Conservation (phyloP, 2,113 vertebrate genomes). For the Abramis brama region DNA sequence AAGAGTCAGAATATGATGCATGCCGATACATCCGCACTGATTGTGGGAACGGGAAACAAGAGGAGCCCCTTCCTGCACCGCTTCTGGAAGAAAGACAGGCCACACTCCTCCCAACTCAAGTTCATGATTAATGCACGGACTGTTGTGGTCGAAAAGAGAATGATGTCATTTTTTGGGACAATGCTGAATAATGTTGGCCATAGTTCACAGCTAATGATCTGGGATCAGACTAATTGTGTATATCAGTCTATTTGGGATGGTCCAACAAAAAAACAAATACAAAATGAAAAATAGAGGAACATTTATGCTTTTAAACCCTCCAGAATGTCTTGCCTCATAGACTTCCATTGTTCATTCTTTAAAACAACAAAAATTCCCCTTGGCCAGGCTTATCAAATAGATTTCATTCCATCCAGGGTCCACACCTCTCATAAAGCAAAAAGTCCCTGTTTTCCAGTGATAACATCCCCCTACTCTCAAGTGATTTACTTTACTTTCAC, state of each 20-base stretch:
- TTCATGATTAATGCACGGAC: background rate
- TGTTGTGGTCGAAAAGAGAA: slow-evolving; percentile 38
- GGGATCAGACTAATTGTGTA: background rate
- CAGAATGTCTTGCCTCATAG: background rate
- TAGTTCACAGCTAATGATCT: slow-evolving; percentile 4
- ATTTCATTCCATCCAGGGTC: background rate
- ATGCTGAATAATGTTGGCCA: slow-evolving; percentile 19
- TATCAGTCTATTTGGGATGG: background rate
- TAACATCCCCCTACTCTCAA: background rate
- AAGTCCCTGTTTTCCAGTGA: background rate
- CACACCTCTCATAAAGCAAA: background rate
- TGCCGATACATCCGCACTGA: slow-evolving; percentile 19
- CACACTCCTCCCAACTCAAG: background rate
- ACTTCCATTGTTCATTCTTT: background rate
- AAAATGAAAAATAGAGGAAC: too few species aligned
- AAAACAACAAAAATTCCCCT: background rate
- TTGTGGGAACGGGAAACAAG: slow-evolving; percentile 45
- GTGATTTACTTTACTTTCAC: slow-evolving; percentile 12
- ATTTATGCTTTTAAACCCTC: background rate
- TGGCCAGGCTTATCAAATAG: background rate
- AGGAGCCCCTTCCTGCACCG: slow-evolving; percentile 21
- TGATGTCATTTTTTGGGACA: slow-evolving; percentile 27
- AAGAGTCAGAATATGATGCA: slow-evolving; percentile 21
- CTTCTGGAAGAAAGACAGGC: slow-evolving; percentile 31
- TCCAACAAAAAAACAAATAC: background rate